Conservation (phyloP, 2,797 vertebrate species). For the Pantherophis vulpinus region DNA sequence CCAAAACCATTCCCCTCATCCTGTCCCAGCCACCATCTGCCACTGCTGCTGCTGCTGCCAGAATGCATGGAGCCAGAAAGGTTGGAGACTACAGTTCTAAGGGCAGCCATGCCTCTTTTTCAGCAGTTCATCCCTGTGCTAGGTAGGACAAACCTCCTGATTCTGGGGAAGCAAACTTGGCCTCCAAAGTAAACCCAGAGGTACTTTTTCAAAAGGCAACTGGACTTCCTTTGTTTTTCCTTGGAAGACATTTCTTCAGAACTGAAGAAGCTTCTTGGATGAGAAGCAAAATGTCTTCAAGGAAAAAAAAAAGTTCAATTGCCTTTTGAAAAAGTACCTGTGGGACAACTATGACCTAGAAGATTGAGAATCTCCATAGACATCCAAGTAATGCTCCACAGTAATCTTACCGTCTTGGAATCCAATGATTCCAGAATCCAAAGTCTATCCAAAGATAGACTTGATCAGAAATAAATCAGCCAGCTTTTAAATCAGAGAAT, state of each 20-base stretch:
- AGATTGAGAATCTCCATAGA: neutral
- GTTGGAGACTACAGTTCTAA: neutral
- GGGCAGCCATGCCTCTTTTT: neutral
- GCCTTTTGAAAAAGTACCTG: neutral
- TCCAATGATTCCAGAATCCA: neutral
- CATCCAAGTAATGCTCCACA: neutral
- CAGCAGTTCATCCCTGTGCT: neutral
- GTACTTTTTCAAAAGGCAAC: no score
- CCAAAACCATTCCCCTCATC: neutral
- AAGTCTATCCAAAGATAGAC: neutral
- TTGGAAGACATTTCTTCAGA: no score
- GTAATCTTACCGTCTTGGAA: neutral
- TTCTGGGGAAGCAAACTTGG: neutral
- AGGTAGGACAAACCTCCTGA: neutral
- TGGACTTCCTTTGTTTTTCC: no score
- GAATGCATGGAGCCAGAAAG: no score
- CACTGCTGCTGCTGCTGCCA: neutral
- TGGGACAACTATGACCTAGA: neutral
- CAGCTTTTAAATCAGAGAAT: neutral
- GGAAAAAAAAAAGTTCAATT: no score
- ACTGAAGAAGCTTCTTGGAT: neutral
- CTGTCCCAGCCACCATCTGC: neutral
- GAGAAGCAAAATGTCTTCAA: neutral
- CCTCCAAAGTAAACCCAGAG: neutral
- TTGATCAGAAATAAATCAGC: neutral